phyloP scores from a whole-genome alignment of 2,797 vertebrate species.

The Forpus xanthops region DNA sequence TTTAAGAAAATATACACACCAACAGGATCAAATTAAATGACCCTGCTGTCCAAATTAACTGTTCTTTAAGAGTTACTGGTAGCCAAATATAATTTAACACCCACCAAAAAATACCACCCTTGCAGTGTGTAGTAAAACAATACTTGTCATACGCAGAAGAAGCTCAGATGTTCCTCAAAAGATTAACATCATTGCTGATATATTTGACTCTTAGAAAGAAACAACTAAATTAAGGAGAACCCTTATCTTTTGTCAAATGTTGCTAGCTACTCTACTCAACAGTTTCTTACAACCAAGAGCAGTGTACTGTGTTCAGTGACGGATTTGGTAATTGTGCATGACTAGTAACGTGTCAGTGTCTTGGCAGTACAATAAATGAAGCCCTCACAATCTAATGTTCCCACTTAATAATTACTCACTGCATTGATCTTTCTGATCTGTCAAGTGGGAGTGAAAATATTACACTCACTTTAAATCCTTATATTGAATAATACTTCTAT shows the following conservation, averaged over 20 bases:
- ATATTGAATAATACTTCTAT: slow-evolving; percentile 38
- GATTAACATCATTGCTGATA: not conserved
- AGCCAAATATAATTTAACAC: not conserved
- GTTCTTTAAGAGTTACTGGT: not conserved
- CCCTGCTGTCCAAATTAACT: not conserved
- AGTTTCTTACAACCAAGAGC: not conserved
- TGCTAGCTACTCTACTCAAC: not conserved
- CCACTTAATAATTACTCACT: slow-evolving; percentile 19
- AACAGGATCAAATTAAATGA: not conserved
- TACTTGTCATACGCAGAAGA: not conserved
- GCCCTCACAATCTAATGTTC: not conserved
- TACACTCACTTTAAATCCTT: not conserved
- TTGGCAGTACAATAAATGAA: slow-evolving; percentile 4
- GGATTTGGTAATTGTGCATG: not conserved
- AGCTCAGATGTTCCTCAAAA: not conserved
- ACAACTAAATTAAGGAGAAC: not conserved
- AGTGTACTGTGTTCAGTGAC: not conserved
- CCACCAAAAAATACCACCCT: not conserved
- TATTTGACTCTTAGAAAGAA: not conserved
- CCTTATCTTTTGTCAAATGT: not conserved
- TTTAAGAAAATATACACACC: not conserved
- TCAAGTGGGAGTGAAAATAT: not conserved
- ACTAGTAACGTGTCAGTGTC: not conserved
- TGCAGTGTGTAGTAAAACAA: not conserved
- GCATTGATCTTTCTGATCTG: slow-evolving; percentile 12